Base-by-base conservation (phyloP, 2,797 vertebrate species). In the Oceanodroma leucorhoa region DNA sequence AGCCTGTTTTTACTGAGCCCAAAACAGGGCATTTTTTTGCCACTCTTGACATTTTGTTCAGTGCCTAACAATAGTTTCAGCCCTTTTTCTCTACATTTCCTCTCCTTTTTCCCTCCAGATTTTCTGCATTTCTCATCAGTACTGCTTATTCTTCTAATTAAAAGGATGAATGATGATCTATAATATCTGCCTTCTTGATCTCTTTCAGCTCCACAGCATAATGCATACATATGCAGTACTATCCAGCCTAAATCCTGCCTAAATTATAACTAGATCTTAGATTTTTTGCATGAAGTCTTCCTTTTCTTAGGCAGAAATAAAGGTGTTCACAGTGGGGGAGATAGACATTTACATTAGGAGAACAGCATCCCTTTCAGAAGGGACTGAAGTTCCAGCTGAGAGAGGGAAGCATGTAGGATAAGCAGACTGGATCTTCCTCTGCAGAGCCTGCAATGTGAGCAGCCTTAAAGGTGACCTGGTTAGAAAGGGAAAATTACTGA, bases 11-110 rank as follows among this genome's bases (percentile, higher is more conserved):
- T 65, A 38, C 1, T 78, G 21, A 45, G 10, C 48, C 9, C 5
- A 30, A 83, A 89, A 24, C 1, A 26, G 17, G 7, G 1, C 0
- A 2, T 3, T n/a, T 36, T 81, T 79, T 48, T 54, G 0, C 12
- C 5, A 9, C 8, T 51, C 9, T n/a, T 51, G 2, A 8, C 2
- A 29, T 60, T 54, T 73, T 41, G 2, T 45, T 75, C 38, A 30
- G 24, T 41, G 11, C 7, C 3, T 81, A 55, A n/a, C 2, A n/a
- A 6, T 32, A 67, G 6, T 30, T 87, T 50, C 41, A 40, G 15
- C 8, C 14, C 3, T 61, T 53, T 20, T 27, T 71, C 26, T 43
- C 32, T 64, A 14, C 30, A 48, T 16, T 61, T 67, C 8, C 15
- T 64, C 23, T 46, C 7, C 2, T 41, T 88, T 51, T 65, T 34